These are phyloP conservation scores for Drosophila demipolita DNA, from an alignment of 2,888 invertebrate species.

Conservation along the genomic window DNA sequence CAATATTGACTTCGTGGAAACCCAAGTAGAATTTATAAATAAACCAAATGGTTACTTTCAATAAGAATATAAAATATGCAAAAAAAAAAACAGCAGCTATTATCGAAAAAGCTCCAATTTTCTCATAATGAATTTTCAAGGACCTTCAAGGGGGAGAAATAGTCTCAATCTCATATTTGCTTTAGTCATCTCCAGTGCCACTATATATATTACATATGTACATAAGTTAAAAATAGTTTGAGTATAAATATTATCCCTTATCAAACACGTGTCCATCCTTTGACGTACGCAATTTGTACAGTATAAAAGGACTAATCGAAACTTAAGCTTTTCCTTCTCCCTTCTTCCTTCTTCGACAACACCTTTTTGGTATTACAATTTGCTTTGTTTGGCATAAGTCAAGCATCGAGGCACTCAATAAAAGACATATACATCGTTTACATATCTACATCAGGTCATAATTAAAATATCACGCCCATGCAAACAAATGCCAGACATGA, in stretches of 20 bases:
- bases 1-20: neutral
- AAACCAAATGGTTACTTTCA: neutral
- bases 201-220: too few relatives aligned
- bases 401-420: slow-evolving; percentile 64
- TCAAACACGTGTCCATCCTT: neutral
- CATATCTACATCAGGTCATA: slow-evolving; percentile 64
- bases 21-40: neutral
- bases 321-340: slow-evolving; percentile 14
- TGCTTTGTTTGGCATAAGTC: slow-evolving; percentile 56
- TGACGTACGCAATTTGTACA: neutral
- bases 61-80: neutral
- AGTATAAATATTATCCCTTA: neutral
- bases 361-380: slow-evolving; percentile 7
- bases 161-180: neutral
- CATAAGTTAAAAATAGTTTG: neutral
- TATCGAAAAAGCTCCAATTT: neutral
- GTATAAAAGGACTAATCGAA: slow-evolving; percentile 39
- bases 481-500: slow-evolving; percentile 56
- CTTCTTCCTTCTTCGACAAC: slow-evolving; percentile 6
- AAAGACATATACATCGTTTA: slow-evolving; percentile 36
- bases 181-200: too few relatives aligned
- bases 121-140: neutral
- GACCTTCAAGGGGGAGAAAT: neutral
- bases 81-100: neutral
- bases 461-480: slow-evolving; percentile 79